A percentile compares a stretch with the other conserved stretches of the same genome.
Conservation (phyloP, 2,888 invertebrate species). For the Selenia dentaria region DNA sequence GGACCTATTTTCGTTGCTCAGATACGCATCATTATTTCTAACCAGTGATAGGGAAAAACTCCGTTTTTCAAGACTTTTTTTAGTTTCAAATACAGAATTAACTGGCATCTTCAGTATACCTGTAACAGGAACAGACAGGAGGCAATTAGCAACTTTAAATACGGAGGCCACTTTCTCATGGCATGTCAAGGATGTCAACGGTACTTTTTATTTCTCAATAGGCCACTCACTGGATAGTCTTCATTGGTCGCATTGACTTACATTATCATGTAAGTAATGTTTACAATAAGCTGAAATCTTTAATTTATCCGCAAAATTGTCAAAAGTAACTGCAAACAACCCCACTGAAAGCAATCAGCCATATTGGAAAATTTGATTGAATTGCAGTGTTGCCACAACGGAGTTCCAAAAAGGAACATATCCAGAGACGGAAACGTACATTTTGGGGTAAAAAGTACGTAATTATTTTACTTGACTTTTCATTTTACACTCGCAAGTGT, state of each 20-base stretch:
- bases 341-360: slow-evolving; percentile 68
- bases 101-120: slow-evolving; percentile 84
- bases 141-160: slow-evolving; percentile 37
- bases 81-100: slow-evolving; percentile 72
- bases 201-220: slow-evolving; percentile 32
- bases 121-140: slow-evolving; percentile 48
- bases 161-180: slow-evolving; percentile 58
- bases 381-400: slow-evolving; percentile 34
- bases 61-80: slow-evolving; percentile 72
- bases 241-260: slow-evolving; percentile 72
- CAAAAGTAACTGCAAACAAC: slow-evolving; percentile 62
- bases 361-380: slow-evolving; percentile 63
- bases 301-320: slow-evolving; percentile 56
- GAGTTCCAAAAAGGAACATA: too few species aligned
- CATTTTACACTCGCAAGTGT: too few species aligned
- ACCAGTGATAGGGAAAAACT: slow-evolving; percentile 73
- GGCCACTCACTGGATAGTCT: slow-evolving; percentile 67
- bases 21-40: slow-evolving; percentile 71
- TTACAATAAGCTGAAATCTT: slow-evolving; percentile 45
- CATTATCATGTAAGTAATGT: slow-evolving; percentile 74
- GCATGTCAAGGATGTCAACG: slow-evolving; percentile 67
- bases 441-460: too few species aligned
- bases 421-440: too few species aligned
- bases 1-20: slow-evolving; percentile 63
- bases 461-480: too few species aligned